Base-by-base conservation (phyloP, 2,888 invertebrate species). In the Conops quadrifasciatus region DNA sequence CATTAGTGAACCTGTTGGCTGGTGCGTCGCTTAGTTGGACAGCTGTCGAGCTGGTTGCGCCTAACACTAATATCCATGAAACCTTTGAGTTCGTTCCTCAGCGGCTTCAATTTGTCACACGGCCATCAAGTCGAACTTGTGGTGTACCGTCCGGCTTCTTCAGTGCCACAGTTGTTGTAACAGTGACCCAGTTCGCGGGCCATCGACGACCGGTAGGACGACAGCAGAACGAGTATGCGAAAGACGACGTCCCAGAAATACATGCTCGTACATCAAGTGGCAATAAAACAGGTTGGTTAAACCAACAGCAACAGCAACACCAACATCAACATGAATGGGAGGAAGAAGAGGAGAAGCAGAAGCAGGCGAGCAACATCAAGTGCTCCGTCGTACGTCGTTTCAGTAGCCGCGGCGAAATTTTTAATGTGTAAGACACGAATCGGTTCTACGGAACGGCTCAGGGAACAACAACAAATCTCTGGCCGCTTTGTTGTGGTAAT, bases 121-220 rank as follows among this genome's bases (percentile, higher is more conserved):
- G 49, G n/a, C 45, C 45, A n/a, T 9, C n/a, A 47, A 47, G 24
- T 47, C 28, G 62, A 75, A 66, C 43, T 53, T 45, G 16, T 51
- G 28, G 19, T 15, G 51, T 36, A 68, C 66, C 51, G 49, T 56
- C 56, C 47, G 71, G 36, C 59, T 47, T 3, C 62, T n/a, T 69
- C 60, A 67, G 30, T 51, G 24, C 45, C 65, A 51, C 63, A 65
- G 21, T 53, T 43, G 60, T 62, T 77, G 81, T 80, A 81, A 81
- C 81, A 80, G 81, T 80, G 81, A 80, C 80, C 80, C 79, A 81
- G 79, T 80, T 80, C 62, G n/a, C 58, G 28, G 67, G 56, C 69
- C 63, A 43, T 65, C 21, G 64, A 45, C 67, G 70, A 68, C 69
- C 45, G 43, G 51, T 65, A 43, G 36, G 69, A 60, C 56, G 53